Base-by-base conservation (phyloP, 2,797 vertebrate species). In the Pangasius mekongensis region DNA sequence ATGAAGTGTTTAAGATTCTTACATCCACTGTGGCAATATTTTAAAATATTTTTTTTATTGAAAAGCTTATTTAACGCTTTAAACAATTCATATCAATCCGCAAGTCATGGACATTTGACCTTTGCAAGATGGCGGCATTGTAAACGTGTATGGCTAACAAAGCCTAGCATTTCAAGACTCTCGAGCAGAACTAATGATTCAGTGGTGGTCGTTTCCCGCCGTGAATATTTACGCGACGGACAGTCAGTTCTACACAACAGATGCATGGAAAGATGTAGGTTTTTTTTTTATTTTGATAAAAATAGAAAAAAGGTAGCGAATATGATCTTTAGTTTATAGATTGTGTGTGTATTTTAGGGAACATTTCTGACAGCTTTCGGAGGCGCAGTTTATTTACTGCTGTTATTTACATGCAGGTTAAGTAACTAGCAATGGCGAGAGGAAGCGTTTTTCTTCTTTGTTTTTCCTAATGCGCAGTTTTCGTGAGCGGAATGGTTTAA, bases 141-240 rank as follows among this genome's bases (percentile, higher is more conserved):
- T 77, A n/a, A 16, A 16, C 43, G 47, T 16, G 47, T n/a, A 14
- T n/a, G 18, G 16, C 24, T 49, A 76, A 52, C 43, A 39, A 39
- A 4, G 8, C 9, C 8, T 60, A 36, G 20, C 20, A 2, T 60
- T 6, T 81, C 7, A 47, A 58, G 20, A 10, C 7, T 39, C 11
- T 60, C 1, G 11, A 6, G 80, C 58, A 47, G 87, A 87, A 87
- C 81, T 58, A 67, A 36, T 66, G 8, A 2, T 24, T 43, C 30
- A 1, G 60, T 4, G 18, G 20, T 0, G 11, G 4, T 39, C 14
- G 60, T 86, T 73, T 71, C 76, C 43, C 1, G 49, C n/a, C 73
- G 83, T 22, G 4, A 22, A 58, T 78, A 43, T 85, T 85, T 86
- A 62, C 52, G 10, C 2, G 60, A 27, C 73, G 87, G 33, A 69